Base-by-base conservation (phyloP, 1,140 invertebrate species). In the Magallana gigas region DNA sequence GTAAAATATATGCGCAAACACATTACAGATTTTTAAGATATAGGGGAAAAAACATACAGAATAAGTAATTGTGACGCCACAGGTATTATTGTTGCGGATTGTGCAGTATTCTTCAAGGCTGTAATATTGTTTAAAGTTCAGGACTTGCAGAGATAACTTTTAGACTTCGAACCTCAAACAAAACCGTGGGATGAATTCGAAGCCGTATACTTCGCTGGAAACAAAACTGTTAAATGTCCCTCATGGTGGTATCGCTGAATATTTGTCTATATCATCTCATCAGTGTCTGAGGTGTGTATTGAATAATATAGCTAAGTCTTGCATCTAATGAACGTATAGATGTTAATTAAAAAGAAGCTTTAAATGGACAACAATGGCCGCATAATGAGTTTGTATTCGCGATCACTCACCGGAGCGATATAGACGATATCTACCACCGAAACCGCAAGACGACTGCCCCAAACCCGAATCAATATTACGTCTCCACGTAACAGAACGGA, bases 291-390 rank as follows among this genome's bases (percentile, higher is more conserved):
- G 36, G 36, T 48, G 8, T 36, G 23, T 76, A 76, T 76, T 76
- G 68, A 29, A 76, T 76, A 76, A 36, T 76, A 36, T 76, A 76
- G 12, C 68, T 76, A 29, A 23, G 68, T 76, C 68, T 29, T 29
- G 7, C 23, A 76, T 76, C 68, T 76, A 76, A 76, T 76, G 68
- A 76, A 18, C 36, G 36, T 76, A 23, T 23, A 76, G 68, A 76
- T 76, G 68, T 76, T 76, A 76, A 76, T 76, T 76, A 76, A 76
- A 76, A 76, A 76, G 68, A 76, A 76, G 18, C 68, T 76, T 76
- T 76, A 76, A 76, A 76, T 76, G 68, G 23, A 23, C 68, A 76
- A 76, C 68, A 76, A 76, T 76, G 23, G 68, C 18, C 8, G 12
- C 9, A 76, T 12, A 76, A 76, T 76, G 68, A 76, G 68, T 76